These are phyloP conservation scores for Lamellibrachia luymesi DNA, from an alignment of 1,140 invertebrate genomes.

Conservation along the genomic window DNA sequence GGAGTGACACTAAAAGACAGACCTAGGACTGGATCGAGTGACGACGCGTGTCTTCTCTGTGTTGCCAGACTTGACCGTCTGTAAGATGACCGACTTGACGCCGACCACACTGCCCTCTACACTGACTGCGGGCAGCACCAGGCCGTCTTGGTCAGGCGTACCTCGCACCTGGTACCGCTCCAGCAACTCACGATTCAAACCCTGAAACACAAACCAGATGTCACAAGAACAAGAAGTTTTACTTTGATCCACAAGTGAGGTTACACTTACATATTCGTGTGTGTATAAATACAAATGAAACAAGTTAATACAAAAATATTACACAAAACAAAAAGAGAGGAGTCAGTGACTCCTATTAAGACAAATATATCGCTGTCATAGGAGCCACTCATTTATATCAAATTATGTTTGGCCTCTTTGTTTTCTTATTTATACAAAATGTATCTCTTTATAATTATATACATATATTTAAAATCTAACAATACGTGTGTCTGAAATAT, in stretches of 20 bases:
- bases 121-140: slow-evolving; percentile 12
- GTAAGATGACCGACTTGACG: slow-evolving; percentile 9
- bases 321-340: background rate
- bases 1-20: background rate
- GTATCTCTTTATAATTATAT: no score
- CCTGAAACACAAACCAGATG: background rate
- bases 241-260: no score
- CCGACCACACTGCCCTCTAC: slow-evolving; percentile 12
- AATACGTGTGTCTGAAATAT: no score
- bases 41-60: slow-evolving; percentile 9
- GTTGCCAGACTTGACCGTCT: background rate
- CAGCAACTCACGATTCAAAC: background rate
- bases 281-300: no score
- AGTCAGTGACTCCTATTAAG: background rate
- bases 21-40: slow-evolving; percentile 18
- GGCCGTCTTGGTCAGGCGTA: slow-evolving; percentile 1
- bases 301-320: no score
- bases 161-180: slow-evolving; percentile 17
- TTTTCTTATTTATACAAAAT: no score
- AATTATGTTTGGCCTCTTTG: no score
- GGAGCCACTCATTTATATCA: no score
- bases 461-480: no score
- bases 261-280: no score
- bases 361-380: no score
- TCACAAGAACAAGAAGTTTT: no score